Evolutionary conservation across 2,113 vertebrate species (phyloP), one percentile per base, ranked within the genome.

Genomic region (Irena cyanogastra): DNA sequence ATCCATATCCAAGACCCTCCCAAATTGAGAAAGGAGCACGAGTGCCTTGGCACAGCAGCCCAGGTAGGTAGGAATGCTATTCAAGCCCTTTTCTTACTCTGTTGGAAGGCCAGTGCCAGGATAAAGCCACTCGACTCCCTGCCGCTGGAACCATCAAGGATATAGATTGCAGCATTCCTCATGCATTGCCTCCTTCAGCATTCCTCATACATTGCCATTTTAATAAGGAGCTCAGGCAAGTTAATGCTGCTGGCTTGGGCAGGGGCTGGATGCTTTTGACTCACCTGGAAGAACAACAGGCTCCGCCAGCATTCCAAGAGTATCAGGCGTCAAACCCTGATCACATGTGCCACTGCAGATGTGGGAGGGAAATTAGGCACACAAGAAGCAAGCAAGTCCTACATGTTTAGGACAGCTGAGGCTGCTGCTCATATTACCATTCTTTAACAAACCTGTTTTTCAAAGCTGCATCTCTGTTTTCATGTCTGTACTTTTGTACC

Each of bases 171-270:
- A 84, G 35, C n/a, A 50, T 24, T 66, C 44, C 15, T 23, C 2
- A 0, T 2, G 5, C 2, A 0, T n/a, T 77, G 18, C 33, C 13
- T n/a, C 16, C 24, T 66, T 52, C 57, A 41, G 11, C n/a, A 50
- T 24, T 66, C 44, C 15, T 23, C 2, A 0, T 2, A 5, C 2
- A 0, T n/a, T 77, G 18, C 33, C 13, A 7, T 81, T 56, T 81
- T 50, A 37, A 35, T 59, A 70, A 65, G 20, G 15, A 78, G 23
- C 33, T 87, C 37, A 49, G 42, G n/a, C 13, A 76, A 76, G 22
- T 35, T 77, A 39, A 45, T 7, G 6, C 14, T 42, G 19, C 33
- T 86, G n/a, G 5, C 28, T 33, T 44, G n/a, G 30, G 33, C 24
- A 22, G 5, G 26, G 16, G 16, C 8, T 80, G 37, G 28, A 19